phyloP scores from a whole-genome alignment of 2,888 invertebrate species.

The Apomyelois bistriatella region DNA sequence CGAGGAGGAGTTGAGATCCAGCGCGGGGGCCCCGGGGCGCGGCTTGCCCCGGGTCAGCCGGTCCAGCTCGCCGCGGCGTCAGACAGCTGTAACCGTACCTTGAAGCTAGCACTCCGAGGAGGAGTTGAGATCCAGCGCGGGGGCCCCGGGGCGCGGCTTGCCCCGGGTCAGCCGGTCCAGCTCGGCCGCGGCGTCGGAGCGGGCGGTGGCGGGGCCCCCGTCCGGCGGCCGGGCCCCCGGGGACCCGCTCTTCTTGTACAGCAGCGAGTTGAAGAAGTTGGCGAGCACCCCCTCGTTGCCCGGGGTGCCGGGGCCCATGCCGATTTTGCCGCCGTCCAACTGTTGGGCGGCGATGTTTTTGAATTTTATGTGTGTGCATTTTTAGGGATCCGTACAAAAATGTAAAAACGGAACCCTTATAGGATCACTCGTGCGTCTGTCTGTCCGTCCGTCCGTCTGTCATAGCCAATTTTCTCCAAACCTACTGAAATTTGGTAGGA shows the following conservation, averaged over 20 bases:
- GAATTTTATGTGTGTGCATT: too few species aligned
- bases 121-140: conserved; percentile 78
- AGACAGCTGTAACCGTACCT: conserved; percentile 64
- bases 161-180: conserved; percentile 91
- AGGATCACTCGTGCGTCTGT: too few species aligned
- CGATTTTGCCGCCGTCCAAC: conserved; percentile 87
- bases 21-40: conserved; percentile 66
- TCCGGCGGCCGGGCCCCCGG: conserved; percentile 73
- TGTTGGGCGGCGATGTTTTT: conserved; percentile 38
- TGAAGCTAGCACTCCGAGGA: conserved; percentile 59
- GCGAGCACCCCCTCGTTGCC: conserved; percentile 93
- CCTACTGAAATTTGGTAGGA: too few species aligned
- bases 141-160: conserved; percentile 77
- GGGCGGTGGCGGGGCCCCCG: conserved; percentile 61
- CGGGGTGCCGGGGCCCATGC: conserved; percentile 84
- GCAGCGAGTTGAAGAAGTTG: conserved; percentile 98
- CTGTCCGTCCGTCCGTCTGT: too few species aligned
- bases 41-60: conserved; percentile 88
- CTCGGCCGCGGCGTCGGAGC: conserved; percentile 95
- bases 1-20: conserved; percentile 77
- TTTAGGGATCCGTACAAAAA: too few species aligned
- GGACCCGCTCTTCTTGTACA: conserved; percentile 94
- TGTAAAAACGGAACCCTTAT: too few species aligned
- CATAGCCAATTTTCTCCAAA: too few species aligned
- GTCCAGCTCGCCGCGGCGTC: conserved; percentile 97